Conservation (phyloP, 2,797 vertebrate genomes). For the Garrulus glandarius region DNA sequence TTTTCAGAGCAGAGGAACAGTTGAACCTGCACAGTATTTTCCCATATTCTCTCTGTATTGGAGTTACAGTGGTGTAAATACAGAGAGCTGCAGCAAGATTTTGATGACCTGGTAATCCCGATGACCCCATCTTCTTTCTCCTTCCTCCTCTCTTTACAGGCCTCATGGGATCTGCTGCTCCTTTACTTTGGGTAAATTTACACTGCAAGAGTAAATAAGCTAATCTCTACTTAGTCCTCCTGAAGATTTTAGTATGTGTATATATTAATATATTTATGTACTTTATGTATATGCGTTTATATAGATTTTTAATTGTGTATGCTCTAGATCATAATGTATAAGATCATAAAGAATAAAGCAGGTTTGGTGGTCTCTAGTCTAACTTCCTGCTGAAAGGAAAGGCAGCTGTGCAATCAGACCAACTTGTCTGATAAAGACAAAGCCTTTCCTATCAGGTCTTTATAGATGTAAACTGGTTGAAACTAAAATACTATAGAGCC, state of each 20-base stretch:
- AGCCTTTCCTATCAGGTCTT: neutral
- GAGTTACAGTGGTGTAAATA: neutral
- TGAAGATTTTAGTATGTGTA: neutral
- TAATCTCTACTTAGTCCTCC: neutral
- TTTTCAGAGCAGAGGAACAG: neutral
- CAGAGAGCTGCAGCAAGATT: rapidly evolving
- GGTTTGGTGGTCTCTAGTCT: neutral
- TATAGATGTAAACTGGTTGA: neutral
- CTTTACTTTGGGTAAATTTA: neutral
- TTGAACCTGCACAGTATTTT: neutral
- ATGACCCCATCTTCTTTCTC: neutral
- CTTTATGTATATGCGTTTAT: neutral
- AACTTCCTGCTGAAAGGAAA: neutral
- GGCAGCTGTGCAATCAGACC: neutral
- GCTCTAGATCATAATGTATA: neutral
- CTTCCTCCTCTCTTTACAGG: neutral
- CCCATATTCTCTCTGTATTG: neutral
- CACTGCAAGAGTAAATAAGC: neutral
- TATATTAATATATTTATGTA: neutral
- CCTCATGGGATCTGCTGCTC: neutral
- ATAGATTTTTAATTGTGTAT: neutral
- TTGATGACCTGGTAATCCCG: neutral
- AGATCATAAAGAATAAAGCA: neutral
- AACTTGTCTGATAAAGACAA: neutral
- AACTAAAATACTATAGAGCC: neutral